phyloP scores from a whole-genome alignment of 2,888 invertebrate genomes.

The Agriotes lineatus region DNA sequence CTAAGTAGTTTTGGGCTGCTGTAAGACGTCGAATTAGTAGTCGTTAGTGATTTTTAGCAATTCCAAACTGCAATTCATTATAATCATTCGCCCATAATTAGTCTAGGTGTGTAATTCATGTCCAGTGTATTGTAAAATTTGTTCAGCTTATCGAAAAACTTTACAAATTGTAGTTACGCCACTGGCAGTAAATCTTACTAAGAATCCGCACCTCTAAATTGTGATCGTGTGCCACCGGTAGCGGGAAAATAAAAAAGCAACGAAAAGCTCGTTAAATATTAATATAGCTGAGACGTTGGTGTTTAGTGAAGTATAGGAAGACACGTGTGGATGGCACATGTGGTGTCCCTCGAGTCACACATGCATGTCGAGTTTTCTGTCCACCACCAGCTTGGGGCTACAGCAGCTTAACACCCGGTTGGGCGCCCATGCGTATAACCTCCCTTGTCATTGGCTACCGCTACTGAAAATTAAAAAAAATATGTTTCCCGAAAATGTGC shows the following conservation, averaged over 20 bases:
- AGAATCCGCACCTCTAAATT: too few species aligned
- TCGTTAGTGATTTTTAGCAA: too few species aligned
- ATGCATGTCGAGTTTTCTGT: slow-evolving; percentile 49
- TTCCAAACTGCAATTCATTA: too few species aligned
- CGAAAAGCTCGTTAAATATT: slow-evolving; percentile 45
- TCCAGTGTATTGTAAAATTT: too few species aligned
- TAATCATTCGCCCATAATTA: too few species aligned
- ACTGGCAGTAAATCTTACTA: too few species aligned
- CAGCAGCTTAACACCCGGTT: slow-evolving; percentile 29
- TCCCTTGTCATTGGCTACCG: neutral
- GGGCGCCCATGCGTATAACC: slow-evolving; percentile 32
- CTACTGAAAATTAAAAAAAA: too few species aligned
- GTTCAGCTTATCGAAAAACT: too few species aligned
- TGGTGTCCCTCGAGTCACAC: slow-evolving; percentile 48
- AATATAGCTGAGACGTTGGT: slow-evolving; percentile 49
- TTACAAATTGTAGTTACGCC: too few species aligned
- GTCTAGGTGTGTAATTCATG: too few species aligned
- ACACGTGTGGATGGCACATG: slow-evolving; percentile 52
- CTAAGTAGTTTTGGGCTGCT: too few species aligned
- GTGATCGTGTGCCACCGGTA: neutral
- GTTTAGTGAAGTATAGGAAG: slow-evolving; percentile 47
- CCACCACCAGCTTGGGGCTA: slow-evolving; percentile 32
- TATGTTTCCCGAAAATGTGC: neutral
- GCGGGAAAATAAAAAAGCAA: slow-evolving; percentile 20
- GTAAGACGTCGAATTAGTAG: too few species aligned